Evolutionary conservation across 2,888 invertebrate genomes (phyloP), one percentile per base, ranked within the genome.

Genomic region (Archips crataeganus): DNA sequence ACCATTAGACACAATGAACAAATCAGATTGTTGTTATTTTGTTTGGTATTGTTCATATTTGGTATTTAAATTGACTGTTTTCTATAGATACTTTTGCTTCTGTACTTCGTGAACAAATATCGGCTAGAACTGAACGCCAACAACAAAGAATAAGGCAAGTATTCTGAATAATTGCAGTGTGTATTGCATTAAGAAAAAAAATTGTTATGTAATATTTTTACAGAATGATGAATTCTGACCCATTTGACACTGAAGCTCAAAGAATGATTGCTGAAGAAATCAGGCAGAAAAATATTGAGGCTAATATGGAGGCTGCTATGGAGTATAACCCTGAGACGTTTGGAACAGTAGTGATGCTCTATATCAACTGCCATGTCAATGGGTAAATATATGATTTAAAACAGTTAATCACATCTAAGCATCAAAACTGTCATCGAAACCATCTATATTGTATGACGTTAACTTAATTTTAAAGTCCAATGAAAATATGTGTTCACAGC

Each of bases 311-410:
- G 87, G 98, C 98, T 0, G 99, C 99, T 0, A 98, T 99, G 96
- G 99, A 99, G 87, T 98, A 98, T 88, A 98, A 99, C 91, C 99
- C 99, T 0, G 99, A 99, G 93, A 98, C 98, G 61, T 99, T 99
- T 92, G 99, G 99, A 73, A 98, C 98, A 47, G 99, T 99, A 61
- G 97, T 98, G 64, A 99, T 99, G 99, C 95, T 99, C 81, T 97
- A 99, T 89, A 99, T 99, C 76, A 98, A 99, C 89, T 99, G 99
- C 89, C 97, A 97, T 90, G 99, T 99, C 0, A 99, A 99, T 92
- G 99, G 99, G 94, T 94, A 79, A 79, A 81, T 70, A 54, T 4
- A 39, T 47, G 23, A 57, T 32, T 54, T 2, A 11, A 1, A 42
- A n/a, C 3, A 51, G 3, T 15, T 4, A n/a, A 15, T 15, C 15